Evolutionary conservation across 2,113 vertebrate genomes (phyloP), one percentile per base, ranked within the genome.

Genomic region (Pipra filicauda): DNA sequence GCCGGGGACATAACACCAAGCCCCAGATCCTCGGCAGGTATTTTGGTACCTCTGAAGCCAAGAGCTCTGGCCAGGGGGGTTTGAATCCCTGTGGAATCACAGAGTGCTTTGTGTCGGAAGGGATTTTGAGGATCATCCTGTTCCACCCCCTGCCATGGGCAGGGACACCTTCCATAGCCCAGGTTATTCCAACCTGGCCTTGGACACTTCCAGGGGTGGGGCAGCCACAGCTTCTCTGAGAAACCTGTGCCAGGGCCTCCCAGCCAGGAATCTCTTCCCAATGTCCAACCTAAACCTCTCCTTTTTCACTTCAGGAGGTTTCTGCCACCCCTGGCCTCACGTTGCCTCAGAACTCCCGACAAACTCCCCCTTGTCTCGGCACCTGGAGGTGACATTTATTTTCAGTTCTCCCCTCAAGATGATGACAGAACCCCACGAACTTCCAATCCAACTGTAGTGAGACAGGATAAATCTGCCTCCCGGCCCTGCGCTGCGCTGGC

Each of bases 361-460:
- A 70, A 96, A 77, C 92, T 89, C 71, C 83, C 89, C 91, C 66
- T 52, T 48, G 76, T 62, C 49, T 20, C 88, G 44, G 59, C 1
- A 24, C 92, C 85, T 65, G 58, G 91, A 96, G 88, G 92, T 93
- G 89, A 95, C 94, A 91, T 88, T 88, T 86, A 94, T 97, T 97
- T 96, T 85, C 81, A 58, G 83, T 84, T 85, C 85, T 96, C 91
- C 95, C 82, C 88, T 82, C 77, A 93, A 88, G 17, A 19, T 5
- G 77, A 73, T 46, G 91, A 93, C 57, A 94, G 93, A 95, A 96
- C 37, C 70, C 75, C 85, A 46, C 52, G 57, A 93, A 95, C 77
- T 96, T 97, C 93, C 94, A 92, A 96, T 96, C 96, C 96, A 95
- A 95, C 77, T 73, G 90, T n/a, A 69, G 77, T 75, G 81, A 44